Percentiles rank a stretch among this genome's conserved stretches.
Evolutionary conservation across 1,140 invertebrate genomes (phyloP).

Genomic region (Pseudobourletiella spinata): DNA sequence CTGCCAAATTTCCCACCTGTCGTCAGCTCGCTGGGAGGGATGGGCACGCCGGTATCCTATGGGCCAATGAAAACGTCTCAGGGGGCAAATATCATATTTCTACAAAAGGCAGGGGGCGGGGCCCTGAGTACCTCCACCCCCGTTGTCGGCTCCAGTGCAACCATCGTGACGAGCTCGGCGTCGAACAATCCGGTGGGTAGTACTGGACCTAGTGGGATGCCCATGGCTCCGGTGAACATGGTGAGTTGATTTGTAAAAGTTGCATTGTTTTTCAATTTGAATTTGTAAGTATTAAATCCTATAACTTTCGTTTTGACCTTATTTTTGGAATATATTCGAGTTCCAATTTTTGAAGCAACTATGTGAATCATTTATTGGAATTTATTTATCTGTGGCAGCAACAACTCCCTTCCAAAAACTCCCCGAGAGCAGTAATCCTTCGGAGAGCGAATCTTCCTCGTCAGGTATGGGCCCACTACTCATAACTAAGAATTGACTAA

Average conservation of each 20-base stretch:
- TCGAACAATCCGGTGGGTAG: neutral
- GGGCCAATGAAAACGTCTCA: conserved; percentile 11
- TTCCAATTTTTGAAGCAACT: neutral
- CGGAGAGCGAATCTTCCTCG: conserved; percentile 21
- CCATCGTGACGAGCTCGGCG: neutral
- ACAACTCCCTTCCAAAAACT: conserved; percentile 13
- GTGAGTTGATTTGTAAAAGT: neutral
- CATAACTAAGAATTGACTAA: neutral
- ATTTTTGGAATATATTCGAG: neutral
- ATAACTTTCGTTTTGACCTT: neutral
- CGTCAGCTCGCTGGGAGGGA: neutral
- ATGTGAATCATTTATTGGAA: neutral
- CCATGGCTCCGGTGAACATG: neutral
- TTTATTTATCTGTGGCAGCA: conserved; percentile 4
- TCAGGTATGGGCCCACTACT: conserved; percentile 10
- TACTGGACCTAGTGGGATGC: neutral
- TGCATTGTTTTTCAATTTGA: too few species aligned
- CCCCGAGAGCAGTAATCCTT: conserved; percentile 21
- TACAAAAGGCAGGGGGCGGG: conserved; percentile 9
- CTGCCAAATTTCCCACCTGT: neutral
- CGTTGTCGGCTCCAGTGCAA: neutral
- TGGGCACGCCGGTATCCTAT: neutral
- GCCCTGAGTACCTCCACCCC: neutral
- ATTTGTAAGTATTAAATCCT: neutral
- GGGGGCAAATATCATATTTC: conserved; percentile 19